Conservation (phyloP, 2,797 vertebrate species). For the Falco cherrug region DNA sequence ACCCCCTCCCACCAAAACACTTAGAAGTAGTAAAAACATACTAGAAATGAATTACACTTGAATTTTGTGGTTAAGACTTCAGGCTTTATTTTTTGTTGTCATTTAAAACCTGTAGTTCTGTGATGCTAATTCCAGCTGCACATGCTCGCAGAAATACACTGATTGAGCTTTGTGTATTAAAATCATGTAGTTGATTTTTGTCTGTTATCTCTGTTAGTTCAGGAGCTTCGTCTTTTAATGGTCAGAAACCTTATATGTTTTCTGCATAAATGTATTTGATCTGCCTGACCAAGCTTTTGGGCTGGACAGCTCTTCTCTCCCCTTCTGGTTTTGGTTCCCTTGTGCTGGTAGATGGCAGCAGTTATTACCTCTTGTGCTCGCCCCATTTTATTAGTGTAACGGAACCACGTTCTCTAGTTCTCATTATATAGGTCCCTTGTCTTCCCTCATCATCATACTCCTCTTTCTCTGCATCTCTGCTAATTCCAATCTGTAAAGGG, state of each 20-base stretch:
- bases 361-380: neutral
- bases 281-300: neutral
- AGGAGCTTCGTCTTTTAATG: neutral
- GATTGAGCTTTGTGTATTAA: neutral
- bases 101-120: neutral
- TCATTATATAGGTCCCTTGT: neutral
- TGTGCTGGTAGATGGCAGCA: neutral
- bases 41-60: neutral
- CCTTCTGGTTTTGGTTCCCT: neutral
- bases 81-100: constrained; percentile 38
- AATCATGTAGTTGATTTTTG: neutral
- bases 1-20: neutral
- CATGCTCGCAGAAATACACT: neutral
- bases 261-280: neutral
- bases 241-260: neutral
- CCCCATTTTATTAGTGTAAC: neutral
- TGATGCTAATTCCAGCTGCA: neutral
- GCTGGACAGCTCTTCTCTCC: neutral
- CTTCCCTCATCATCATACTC: neutral
- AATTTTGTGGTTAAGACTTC: constrained; percentile 13
- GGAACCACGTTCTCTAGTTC: neutral
- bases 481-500: neutral
- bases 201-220: neutral
- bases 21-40: neutral
- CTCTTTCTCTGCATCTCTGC: neutral